phyloP scores from a whole-genome alignment of 2,888 invertebrate species.

The Stegophylla sp. region DNA sequence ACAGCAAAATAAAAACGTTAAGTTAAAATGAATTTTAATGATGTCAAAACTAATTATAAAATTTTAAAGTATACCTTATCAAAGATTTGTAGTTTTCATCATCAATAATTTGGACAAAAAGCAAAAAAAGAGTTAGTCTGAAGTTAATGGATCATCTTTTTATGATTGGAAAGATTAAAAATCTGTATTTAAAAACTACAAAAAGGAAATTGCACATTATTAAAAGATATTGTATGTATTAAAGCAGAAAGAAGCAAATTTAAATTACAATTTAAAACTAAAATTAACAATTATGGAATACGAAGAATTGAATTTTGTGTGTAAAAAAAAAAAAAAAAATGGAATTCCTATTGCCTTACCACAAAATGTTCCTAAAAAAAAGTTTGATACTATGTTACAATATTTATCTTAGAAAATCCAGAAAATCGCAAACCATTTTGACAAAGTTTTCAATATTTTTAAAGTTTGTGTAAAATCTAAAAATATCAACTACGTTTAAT shows the following conservation, averaged over 20 bases:
- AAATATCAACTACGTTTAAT: too few species aligned
- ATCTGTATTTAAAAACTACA: conserved; percentile 1
- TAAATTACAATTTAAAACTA: conserved; percentile 11
- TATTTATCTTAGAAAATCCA: conserved; percentile 5
- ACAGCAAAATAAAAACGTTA: too few species aligned
- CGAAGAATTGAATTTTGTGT: conserved; percentile 10
- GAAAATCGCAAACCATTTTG: conserved; percentile 1
- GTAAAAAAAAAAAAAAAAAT: conserved; percentile 10
- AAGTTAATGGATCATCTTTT: too few species aligned
- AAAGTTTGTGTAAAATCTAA: too few species aligned
- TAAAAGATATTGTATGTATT: conserved; percentile 25
- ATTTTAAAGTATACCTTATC: too few species aligned
- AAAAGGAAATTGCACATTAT: conserved; percentile 1
- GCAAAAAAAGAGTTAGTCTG: neutral
- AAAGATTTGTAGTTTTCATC: too few species aligned
- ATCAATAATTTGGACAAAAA: too few species aligned
- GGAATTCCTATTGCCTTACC: neutral
- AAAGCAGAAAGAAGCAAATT: conserved; percentile 19
- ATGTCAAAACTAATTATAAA: too few species aligned
- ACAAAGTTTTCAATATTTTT: conserved; percentile 12
- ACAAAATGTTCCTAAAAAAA: neutral
- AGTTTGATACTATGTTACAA: neutral
- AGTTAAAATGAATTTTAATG: too few species aligned
- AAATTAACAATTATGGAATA: conserved; percentile 19
- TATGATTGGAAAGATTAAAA: conserved; percentile 10